Evolutionary conservation across 2,797 vertebrate genomes (phyloP), one percentile per base, ranked within the genome.

Genomic region (Mus spretus): DNA sequence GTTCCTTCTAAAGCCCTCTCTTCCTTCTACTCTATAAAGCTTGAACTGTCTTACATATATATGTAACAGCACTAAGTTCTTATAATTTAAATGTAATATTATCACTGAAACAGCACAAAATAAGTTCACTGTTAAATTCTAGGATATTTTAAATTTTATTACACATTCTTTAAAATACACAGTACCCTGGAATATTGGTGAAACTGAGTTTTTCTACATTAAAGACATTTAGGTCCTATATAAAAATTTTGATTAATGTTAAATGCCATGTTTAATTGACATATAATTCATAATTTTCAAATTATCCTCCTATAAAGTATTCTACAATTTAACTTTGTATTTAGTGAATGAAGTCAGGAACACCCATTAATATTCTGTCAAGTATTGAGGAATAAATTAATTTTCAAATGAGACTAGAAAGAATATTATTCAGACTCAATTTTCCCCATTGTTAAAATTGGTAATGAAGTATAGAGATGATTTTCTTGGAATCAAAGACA

Each of bases 121-220:
- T 57, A 70, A 67, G 0, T 78, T 93, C 9, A 79, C 19, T 59
- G 40, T 74, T 77, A n/a, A 92, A 7, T 65, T 94, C 74, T 47
- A 1, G 80, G 12, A 53, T 63, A 53, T 6, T 83, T 50, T 94
- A 95, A 79, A 85, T 83, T 88, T 89, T 89, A 14, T 70, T 90
- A 15, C 4, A 6, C 83, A 85, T 86, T 89, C 79, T 31, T 84
- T 92, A 93, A 91, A 8, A 75, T 28, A 88, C 8, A 28, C 9
- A 55, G 0, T 87, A 7, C 0, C n/a, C 12, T 86, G 9, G 65
- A 37, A 3, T 91, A 72, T 70, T 75, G 0, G 7, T 89, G 6
- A 81, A 78, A 81, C 55, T 88, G 11, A 34, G 13, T 26, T 63
- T 65, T 13, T 77, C 17, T 79, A 28, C 26, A 70, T 74, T 5